Percentiles rank a stretch among this genome's conserved stretches.
Conservation (phyloP, 2,888 invertebrate species). For the Diogma glabrata region DNA sequence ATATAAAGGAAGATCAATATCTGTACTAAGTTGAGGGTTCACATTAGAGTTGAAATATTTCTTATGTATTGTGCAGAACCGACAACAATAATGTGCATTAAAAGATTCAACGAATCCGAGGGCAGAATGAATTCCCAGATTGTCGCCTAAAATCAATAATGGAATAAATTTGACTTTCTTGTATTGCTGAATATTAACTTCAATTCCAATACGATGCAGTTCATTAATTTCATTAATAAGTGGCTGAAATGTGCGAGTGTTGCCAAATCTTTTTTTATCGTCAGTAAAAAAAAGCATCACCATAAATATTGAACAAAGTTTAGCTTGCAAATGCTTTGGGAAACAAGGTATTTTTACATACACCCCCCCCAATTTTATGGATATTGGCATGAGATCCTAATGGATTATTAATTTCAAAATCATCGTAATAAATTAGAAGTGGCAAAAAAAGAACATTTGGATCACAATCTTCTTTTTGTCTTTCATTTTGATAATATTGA, state of each 20-base stretch:
- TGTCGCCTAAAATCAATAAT: conserved; percentile 7
- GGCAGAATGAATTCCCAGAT: background rate
- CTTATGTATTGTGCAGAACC: too few relatives aligned
- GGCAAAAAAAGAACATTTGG: too few relatives aligned
- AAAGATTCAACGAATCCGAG: background rate
- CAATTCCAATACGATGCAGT: background rate
- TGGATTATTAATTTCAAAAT: conserved; percentile 7
- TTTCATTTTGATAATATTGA: too few relatives aligned
- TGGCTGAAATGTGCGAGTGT: background rate
- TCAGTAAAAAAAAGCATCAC: conserved; percentile 9
- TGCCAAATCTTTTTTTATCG: conserved; percentile 1
- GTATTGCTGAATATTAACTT: background rate
- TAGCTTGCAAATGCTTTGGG: background rate
- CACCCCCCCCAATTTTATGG: background rate
- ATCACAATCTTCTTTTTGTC: too few relatives aligned
- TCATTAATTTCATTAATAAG: background rate
- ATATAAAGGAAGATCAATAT: background rate
- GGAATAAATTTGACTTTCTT: conserved; percentile 1
- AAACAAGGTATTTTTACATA: conserved; percentile 8
- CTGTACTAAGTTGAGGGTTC: background rate
- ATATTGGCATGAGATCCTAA: conserved; percentile 2
- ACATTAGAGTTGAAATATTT: too few relatives aligned
- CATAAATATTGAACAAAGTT: conserved; percentile 2
- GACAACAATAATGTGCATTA: background rate
- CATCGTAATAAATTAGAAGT: background rate